Percentiles rank a stretch among this genome's conserved stretches.
Evolutionary conservation across 2,113 vertebrate genomes (phyloP).

Genomic region (Dunckerocampus dactyliophorus): DNA sequence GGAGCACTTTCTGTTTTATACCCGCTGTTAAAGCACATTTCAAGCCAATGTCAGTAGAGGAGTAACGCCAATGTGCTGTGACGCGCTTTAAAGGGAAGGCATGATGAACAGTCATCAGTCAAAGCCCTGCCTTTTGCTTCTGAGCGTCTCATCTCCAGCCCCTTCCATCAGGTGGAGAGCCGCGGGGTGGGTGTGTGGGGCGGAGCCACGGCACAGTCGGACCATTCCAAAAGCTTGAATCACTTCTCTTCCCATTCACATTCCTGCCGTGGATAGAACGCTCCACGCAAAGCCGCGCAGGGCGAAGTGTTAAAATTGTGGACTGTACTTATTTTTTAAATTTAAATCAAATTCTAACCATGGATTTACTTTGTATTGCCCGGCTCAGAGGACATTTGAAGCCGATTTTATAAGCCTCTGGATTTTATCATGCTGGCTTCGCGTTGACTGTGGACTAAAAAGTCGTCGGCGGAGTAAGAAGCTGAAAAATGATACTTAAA

Average conservation of each 20-base stretch:
- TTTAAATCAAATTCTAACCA: conserved; percentile 21
- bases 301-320: conserved; percentile 8
- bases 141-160: not conserved
- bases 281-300: conserved; percentile 26
- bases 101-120: not conserved
- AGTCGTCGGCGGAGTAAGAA: not conserved
- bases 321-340: conserved; percentile 18
- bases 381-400: conserved; percentile 10
- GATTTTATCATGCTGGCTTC: conserved; percentile 61
- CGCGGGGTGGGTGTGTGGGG: conserved; percentile 38
- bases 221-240: conserved; percentile 70
- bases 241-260: conserved; percentile 67
- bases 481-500: conserved; percentile 67
- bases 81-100: not conserved
- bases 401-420: conserved; percentile 25
- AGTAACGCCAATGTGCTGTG: not conserved
- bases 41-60: not conserved
- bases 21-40: not conserved
- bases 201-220: conserved; percentile 51
- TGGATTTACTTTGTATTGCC: conserved; percentile 54
- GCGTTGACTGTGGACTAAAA: conserved; percentile 47
- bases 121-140: not conserved
- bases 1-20: conserved; percentile 37
- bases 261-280: conserved; percentile 46
- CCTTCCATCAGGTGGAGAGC: conserved; percentile 48